Percentiles rank a stretch among this genome's conserved stretches.
Conservation (phyloP, 2,888 invertebrate species). For the Drosophila neutralis region DNA sequence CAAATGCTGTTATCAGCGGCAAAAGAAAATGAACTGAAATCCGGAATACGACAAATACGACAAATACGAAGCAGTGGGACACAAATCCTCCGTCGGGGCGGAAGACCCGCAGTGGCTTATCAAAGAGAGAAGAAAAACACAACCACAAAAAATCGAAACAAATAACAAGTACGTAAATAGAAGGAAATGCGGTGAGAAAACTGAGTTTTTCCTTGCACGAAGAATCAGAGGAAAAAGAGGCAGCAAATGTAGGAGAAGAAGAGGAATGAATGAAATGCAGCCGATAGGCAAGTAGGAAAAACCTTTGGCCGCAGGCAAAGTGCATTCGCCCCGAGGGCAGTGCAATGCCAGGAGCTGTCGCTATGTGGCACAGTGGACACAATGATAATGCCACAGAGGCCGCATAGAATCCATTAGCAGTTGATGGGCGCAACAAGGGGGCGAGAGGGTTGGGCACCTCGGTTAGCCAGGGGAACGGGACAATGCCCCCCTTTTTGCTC, state of each 20-base stretch:
- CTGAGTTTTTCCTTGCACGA: conserved; percentile 33
- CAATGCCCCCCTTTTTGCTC: conserved; percentile 52
- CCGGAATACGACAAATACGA: conserved; percentile 12
- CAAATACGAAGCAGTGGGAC: conserved; percentile 7
- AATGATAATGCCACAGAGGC: conserved; percentile 61
- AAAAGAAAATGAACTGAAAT: conserved; percentile 16
- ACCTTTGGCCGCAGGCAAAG: conserved; percentile 68
- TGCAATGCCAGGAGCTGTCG: conserved; percentile 53
- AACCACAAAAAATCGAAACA: conserved; percentile 27
- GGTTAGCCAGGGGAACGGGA: conserved; percentile 35
- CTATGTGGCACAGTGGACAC: conserved; percentile 38
- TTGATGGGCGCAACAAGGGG: conserved; percentile 17
- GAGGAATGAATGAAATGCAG: conserved; percentile 7
- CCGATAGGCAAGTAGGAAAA: conserved; percentile 57
- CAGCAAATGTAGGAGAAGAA: neutral
- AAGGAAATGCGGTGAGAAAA: conserved; percentile 37
- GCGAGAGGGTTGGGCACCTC: neutral
- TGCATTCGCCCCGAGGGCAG: conserved; percentile 66
- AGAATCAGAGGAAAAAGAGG: conserved; percentile 1
- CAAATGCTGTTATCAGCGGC: conserved; percentile 45
- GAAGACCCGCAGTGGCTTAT: conserved; percentile 76
- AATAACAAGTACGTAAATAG: conserved; percentile 34
- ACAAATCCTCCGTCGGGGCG: conserved; percentile 65
- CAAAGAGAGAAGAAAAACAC: conserved; percentile 46
- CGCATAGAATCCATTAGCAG: conserved; percentile 71